phyloP scores from a whole-genome alignment of 2,797 vertebrate genomes.

The Acestrorhynchus altus region DNA sequence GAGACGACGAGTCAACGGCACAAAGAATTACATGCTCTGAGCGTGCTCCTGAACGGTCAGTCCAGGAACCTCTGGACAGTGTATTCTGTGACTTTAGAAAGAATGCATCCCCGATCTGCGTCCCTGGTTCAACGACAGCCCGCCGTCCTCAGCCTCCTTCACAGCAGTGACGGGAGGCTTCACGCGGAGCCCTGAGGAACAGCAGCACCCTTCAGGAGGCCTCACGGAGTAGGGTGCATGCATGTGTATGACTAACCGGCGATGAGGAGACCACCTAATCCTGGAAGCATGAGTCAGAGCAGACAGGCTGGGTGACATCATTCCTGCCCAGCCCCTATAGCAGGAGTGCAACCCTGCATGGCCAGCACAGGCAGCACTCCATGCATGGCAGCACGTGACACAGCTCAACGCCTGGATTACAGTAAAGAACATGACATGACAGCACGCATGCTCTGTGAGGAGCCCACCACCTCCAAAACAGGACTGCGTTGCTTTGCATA shows the following conservation, averaged over 20 bases:
- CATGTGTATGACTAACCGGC: conserved; percentile 63
- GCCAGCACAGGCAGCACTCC: conserved; percentile 14
- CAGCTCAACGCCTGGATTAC: conserved; percentile 2
- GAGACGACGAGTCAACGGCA: conserved; percentile 17
- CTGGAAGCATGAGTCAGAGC: conserved; percentile 80
- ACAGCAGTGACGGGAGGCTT: no score
- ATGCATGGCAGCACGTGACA: conserved; percentile 7
- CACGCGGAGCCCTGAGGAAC: background rate
- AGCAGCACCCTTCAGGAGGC: background rate
- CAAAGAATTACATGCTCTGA: conserved; percentile 30
- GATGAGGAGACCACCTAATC: conserved; percentile 71
- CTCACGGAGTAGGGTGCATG: background rate
- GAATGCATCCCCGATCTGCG: no score
- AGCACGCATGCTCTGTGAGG: background rate
- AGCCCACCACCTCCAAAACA: background rate
- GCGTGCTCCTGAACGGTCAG: background rate
- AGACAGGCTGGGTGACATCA: conserved; percentile 78
- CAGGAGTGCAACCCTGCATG: conserved; percentile 22
- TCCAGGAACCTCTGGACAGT: conserved; percentile 16
- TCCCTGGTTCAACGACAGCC: no score
- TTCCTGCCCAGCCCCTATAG: conserved; percentile 59
- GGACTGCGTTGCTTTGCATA: background rate
- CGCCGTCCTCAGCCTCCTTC: background rate
- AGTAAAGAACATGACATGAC: background rate
- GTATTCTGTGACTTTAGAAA: no score